A percentile compares a stretch with the other conserved stretches of the same genome.
These are phyloP conservation scores for Lophotriccus pileatus DNA, from an alignment of 2,797 vertebrate genomes.

Conservation along the genomic window DNA sequence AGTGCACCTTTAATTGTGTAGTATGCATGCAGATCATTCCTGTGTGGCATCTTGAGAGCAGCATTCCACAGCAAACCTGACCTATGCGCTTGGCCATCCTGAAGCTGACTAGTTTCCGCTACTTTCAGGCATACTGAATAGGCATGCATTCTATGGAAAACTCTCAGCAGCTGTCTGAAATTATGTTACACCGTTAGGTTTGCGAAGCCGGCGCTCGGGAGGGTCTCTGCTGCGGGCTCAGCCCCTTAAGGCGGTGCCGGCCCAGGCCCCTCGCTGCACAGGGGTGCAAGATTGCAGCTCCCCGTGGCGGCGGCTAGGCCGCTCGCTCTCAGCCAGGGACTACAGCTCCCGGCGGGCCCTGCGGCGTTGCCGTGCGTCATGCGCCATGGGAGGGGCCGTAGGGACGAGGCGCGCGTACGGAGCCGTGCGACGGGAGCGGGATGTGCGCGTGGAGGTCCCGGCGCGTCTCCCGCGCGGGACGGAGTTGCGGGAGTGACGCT, in stretches of 20 bases:
- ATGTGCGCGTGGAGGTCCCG: not conserved
- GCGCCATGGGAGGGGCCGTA: not conserved
- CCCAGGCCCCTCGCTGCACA: too few relatives aligned
- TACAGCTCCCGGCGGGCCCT: constrained; percentile 24
- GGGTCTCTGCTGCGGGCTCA: not conserved
- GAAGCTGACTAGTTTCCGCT: not conserved
- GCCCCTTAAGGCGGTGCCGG: too few relatives aligned
- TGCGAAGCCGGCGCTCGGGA: not conserved
- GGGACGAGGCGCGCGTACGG: not conserved
- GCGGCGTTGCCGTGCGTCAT: not conserved
- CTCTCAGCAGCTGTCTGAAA: not conserved
- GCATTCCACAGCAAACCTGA: not conserved
- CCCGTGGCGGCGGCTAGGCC: too few relatives aligned
- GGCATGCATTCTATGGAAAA: not conserved
- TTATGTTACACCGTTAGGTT: not conserved
- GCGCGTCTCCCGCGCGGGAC: not conserved
- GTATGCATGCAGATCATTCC: not conserved
- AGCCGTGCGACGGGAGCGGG: not conserved
- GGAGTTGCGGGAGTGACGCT: not conserved
- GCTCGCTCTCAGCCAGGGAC: not conserved
- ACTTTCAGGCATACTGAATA: not conserved
- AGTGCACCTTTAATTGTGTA: too few relatives aligned
- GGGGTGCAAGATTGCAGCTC: too few relatives aligned
- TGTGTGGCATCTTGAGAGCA: not conserved
- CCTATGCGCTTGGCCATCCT: not conserved